Base-by-base conservation (phyloP, 2,797 vertebrate genomes). In the Fistularia tabacaria region DNA sequence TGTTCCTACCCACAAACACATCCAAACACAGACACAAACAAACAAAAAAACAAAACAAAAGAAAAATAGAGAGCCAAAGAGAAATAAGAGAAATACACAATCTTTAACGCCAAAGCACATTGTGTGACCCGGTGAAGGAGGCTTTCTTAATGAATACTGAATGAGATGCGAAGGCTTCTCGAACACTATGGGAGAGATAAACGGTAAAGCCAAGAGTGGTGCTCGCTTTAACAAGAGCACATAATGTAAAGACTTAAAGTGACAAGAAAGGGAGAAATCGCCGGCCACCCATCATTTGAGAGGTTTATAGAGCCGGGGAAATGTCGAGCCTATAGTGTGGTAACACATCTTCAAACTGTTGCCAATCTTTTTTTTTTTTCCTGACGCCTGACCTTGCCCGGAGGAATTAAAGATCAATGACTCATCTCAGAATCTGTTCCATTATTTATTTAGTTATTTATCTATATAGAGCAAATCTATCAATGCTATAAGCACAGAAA, bases 1-100 rank as follows among this genome's bases (percentile, higher is more conserved):
- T 14, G 65, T 71, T 66, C 59, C 50, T 60, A 60, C 60, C 51
- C 46, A 64, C 72, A 43, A 44, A 68, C 49, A 62, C 41, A 55
- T 57, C 57, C 51, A 54, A 15, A 9, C 25, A 57, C 8, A 60
- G 13, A 52, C 9, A 12, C 1, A 48, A 25, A 46, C 6, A 46
- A 46, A 13, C 3, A 46, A 4, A 14, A 7, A 45, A 45, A 11
- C 6, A 45, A 45, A 45, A 10, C 11, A 12, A 13, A 10, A 13
- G 11, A 3, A 45, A 54, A 57, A n/a, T n/a, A n/a, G n/a, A n/a
- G n/a, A n/a, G n/a, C n/a, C n/a, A n/a, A n/a, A n/a, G n/a, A n/a
- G n/a, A n/a, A n/a, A n/a, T n/a, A n/a, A 55, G n/a, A 68, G 11
- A 70, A 55, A 53, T 10, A 54, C 52, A 64, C 51, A 46, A 51